Base-by-base conservation (phyloP, 2,113 vertebrate genomes). In the Xiphorhynchus elegans region DNA sequence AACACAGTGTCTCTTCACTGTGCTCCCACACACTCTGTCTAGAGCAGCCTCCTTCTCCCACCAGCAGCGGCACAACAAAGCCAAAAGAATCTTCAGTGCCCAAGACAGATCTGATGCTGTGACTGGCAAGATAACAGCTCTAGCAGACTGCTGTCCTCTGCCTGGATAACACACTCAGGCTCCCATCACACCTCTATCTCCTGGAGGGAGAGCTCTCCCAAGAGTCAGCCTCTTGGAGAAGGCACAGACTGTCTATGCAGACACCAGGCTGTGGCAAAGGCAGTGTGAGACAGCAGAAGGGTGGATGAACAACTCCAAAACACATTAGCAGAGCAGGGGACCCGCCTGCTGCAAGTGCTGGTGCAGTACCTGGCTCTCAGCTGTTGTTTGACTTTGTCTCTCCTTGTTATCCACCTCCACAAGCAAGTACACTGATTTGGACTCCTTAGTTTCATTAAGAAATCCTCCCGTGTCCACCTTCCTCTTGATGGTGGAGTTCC, bases 401-500 rank as follows among this genome's bases (percentile, higher is more conserved):
- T 99, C 98, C n/a, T 98, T 98, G 19, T 98, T 98, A 26, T 99
- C 99, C 2, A 98, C 96, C 49, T 98, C 98, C 90, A 95, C 97
- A 0, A 98, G 94, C n/a, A 98, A 24, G 49, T 96, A 87, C 64
- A 98, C 86, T 12, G 97, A 92, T 72, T 97, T 97, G 64, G 97
- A 87, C 89, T 98, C 97, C 88, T 98, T 98, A 9, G 96, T 81
- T 92, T 99, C 98, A 6, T 90, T 98, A 13, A 97, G 89, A 70
- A 99, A 99, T 53, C 98, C 98, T 39, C 99, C 99, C 0, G 98
- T 99, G 94, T 99, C 99, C 89, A 99, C 98, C 58, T 99, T 99
- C 62, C 99, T 98, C 90, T 99, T 99, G 93, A 99, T 99, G 46
- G 99, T 99, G 2, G 99, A 99, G 93, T 99, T 99, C 99, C 99